Evolutionary conservation across 92 coral and sea anemone species (phyloP).

Genomic region (Epizoanthus fatuus): DNA sequence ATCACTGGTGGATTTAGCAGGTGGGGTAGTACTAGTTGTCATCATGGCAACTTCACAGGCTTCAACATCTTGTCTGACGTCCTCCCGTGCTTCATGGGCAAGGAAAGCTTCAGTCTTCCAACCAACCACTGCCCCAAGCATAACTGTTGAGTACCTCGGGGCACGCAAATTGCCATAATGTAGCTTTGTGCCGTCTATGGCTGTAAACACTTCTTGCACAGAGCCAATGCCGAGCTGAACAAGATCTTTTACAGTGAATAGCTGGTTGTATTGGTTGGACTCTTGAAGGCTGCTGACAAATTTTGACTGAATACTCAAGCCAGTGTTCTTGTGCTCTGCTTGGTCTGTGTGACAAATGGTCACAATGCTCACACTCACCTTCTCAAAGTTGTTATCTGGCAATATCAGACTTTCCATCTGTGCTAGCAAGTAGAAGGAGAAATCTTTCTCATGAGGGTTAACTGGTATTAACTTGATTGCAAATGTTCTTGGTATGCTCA

Average conservation of each 20-base stretch:
- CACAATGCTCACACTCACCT: constrained; percentile 8
- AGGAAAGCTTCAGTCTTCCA: constrained; percentile 41
- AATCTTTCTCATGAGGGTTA: not conserved
- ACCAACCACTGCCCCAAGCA: constrained; percentile 48
- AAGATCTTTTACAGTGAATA: constrained; percentile 22
- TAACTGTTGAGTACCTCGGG: constrained; percentile 15
- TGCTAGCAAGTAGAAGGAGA: constrained; percentile 7
- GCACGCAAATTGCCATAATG: not conserved
- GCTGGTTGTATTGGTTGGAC: not conserved
- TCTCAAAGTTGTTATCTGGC: not conserved
- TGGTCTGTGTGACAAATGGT: constrained; percentile 17
- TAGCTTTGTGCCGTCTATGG: not conserved
- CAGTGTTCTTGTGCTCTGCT: constrained; percentile 3
- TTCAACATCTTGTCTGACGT: constrained; percentile 29
- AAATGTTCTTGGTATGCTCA: constrained; percentile 60
- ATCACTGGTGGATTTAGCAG: not conserved
- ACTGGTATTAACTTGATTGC: constrained; percentile 15
- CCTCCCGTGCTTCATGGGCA: constrained; percentile 29
- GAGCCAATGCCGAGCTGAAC: constrained; percentile 7
- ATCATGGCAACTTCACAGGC: not conserved
- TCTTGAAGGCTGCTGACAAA: not conserved
- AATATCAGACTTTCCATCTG: not conserved
- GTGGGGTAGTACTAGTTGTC: not conserved
- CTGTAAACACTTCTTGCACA: not conserved
- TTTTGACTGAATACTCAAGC: constrained; percentile 19